These are phyloP conservation scores for Acleris emargana DNA, from an alignment of 2,888 invertebrate species.

Conservation along the genomic window DNA sequence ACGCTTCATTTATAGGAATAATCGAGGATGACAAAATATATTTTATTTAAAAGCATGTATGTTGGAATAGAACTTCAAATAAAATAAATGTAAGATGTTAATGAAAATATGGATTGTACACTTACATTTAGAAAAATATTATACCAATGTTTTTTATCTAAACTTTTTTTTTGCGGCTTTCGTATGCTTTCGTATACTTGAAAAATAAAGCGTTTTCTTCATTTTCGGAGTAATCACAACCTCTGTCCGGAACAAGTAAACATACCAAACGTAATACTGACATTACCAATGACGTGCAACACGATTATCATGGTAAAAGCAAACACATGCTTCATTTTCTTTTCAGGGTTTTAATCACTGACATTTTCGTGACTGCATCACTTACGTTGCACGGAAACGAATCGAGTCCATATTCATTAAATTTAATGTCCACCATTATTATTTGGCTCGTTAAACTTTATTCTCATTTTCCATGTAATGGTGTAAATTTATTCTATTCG, in stretches of 20 bases:
- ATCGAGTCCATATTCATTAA: slow-evolving; percentile 46
- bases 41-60: too few relatives aligned
- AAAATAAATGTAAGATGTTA: too few relatives aligned
- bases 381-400: slow-evolving; percentile 57
- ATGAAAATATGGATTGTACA: too few relatives aligned
- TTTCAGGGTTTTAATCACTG: slow-evolving; percentile 60
- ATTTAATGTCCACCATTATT: slow-evolving; percentile 47
- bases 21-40: neutral
- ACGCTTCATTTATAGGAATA: slow-evolving; percentile 58
- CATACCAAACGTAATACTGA: slow-evolving; percentile 15
- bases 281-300: slow-evolving; percentile 27
- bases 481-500: slow-evolving; percentile 45
- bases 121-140: neutral
- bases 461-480: slow-evolving; percentile 48
- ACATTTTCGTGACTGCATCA: slow-evolving; percentile 68
- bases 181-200: neutral
- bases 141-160: too few relatives aligned
- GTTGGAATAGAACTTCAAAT: too few relatives aligned
- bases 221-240: neutral
- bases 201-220: neutral
- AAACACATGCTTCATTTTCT: slow-evolving; percentile 47
- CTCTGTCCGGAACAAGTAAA: slow-evolving; percentile 18
- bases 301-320: slow-evolving; percentile 39
- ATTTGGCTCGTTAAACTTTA: slow-evolving; percentile 50
- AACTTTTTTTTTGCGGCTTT: too few relatives aligned